Evolutionary conservation across 2,113 vertebrate species (phyloP).

Genomic region (Callopanchax toddi): DNA sequence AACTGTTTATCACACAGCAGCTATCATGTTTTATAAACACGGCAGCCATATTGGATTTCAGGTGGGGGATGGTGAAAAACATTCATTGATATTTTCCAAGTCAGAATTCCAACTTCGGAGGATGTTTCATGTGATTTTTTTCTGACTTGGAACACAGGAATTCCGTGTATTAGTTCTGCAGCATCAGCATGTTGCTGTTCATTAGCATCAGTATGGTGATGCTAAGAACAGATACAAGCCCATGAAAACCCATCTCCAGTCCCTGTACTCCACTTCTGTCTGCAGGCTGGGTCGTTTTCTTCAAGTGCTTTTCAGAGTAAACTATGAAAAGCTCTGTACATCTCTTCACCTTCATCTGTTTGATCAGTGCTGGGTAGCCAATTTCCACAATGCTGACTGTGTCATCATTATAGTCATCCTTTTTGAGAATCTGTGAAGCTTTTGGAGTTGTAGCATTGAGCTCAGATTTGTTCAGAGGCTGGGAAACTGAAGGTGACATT

Average conservation of each 20-base stretch:
- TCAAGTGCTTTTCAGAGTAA: slow-evolving; percentile 61
- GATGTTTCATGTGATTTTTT: no score
- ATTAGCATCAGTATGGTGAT: slow-evolving; percentile 24
- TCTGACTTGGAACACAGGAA: no score
- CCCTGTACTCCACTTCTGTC: background rate
- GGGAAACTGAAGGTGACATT: slow-evolving; percentile 3
- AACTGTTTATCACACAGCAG: no score
- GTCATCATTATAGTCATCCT: slow-evolving; percentile 35
- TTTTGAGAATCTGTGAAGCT: background rate
- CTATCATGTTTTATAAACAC: no score
- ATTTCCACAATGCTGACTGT: slow-evolving; percentile 79
- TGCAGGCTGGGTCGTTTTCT: background rate
- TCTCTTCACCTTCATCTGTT: slow-evolving; percentile 73
- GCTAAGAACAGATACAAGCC: slow-evolving; percentile 25
- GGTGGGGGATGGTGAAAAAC: no score
- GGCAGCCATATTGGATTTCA: no score
- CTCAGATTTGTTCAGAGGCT: background rate
- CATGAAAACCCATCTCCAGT: background rate
- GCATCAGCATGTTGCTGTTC: slow-evolving; percentile 16
- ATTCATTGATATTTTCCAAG: no score
- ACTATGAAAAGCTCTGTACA: slow-evolving; percentile 75
- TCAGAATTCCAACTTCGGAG: no score
- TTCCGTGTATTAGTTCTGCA: slow-evolving; percentile 10
- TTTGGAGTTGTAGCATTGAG: background rate
- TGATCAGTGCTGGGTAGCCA: slow-evolving; percentile 77